Evolutionary conservation across 1,140 invertebrate genomes (phyloP).

Genomic region (Zophobas atratus): DNA sequence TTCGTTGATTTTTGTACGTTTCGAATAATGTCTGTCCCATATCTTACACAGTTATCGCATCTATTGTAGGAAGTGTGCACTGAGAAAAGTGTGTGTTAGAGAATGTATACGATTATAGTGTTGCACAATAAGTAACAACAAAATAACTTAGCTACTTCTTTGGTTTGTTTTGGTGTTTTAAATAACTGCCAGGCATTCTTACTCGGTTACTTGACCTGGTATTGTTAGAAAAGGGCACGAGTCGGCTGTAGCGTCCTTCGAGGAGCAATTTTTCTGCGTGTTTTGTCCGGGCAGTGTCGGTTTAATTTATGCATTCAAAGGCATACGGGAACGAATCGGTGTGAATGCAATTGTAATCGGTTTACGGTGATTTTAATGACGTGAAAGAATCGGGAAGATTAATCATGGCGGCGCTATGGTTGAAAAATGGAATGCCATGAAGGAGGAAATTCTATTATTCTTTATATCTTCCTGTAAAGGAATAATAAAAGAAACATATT

Average conservation of each 20-base stretch:
- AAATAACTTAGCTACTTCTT: too few relatives aligned
- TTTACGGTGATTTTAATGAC: slow-evolving; percentile 30
- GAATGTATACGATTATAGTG: neutral
- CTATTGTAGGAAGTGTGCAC: slow-evolving; percentile 15
- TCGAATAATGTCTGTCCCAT: slow-evolving; percentile 18
- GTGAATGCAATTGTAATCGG: slow-evolving; percentile 18
- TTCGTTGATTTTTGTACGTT: slow-evolving; percentile 29
- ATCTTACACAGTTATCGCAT: slow-evolving; percentile 27
- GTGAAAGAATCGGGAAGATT: slow-evolving; percentile 12
- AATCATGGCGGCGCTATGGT: slow-evolving; percentile 13
- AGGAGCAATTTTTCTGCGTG: too few relatives aligned
- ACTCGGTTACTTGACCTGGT: too few relatives aligned
- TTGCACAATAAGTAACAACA: neutral
- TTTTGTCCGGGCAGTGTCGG: neutral
- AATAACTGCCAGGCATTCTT: too few relatives aligned
- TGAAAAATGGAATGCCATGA: slow-evolving; percentile 24
- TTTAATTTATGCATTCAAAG: slow-evolving; percentile 34
- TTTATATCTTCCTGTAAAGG: slow-evolving; percentile 35
- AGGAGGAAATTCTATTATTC: slow-evolving; percentile 42
- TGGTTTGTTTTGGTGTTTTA: too few relatives aligned
- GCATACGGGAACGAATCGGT: slow-evolving; percentile 13
- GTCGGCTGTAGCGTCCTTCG: too few relatives aligned
- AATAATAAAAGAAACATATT: slow-evolving; percentile 43
- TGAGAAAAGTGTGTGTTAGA: too few relatives aligned
- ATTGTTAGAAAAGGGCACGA: too few relatives aligned